Percentiles rank a stretch among this genome's conserved stretches.
phyloP scores from a whole-genome alignment of 2,888 invertebrate genomes.

The Patella depressa region DNA sequence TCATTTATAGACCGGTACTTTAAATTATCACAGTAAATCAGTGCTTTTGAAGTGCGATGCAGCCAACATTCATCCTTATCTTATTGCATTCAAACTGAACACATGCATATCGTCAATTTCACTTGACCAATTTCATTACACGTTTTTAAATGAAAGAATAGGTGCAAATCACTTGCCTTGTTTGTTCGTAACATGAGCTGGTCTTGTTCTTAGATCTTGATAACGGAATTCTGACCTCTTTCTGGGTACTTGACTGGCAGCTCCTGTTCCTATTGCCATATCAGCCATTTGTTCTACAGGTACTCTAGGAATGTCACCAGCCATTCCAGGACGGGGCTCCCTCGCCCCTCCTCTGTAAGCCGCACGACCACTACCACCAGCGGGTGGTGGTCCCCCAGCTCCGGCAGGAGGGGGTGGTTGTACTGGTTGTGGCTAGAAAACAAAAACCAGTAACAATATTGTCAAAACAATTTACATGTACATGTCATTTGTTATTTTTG shows the following conservation, averaged over 20 bases:
- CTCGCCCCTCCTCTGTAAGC: constrained; percentile 58
- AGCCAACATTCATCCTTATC: too few relatives aligned
- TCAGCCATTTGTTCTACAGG: constrained; percentile 48
- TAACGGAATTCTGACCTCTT: constrained; percentile 33
- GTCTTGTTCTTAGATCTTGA: constrained; percentile 47
- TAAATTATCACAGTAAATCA: too few relatives aligned
- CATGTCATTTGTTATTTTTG: too few relatives aligned
- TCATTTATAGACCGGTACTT: too few relatives aligned
- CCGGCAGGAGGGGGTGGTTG: constrained; percentile 16
- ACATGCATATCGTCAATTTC: too few relatives aligned
- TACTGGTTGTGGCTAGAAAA: too few relatives aligned
- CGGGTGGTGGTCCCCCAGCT: constrained; percentile 40
- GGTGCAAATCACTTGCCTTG: constrained; percentile 32
- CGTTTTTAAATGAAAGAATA: too few relatives aligned
- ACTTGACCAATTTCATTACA: too few relatives aligned
- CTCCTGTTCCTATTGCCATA: constrained; percentile 46
- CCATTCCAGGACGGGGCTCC: constrained; percentile 52
- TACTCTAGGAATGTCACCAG: constrained; percentile 39
- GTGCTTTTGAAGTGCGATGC: too few relatives aligned
- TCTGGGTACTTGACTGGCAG: constrained; percentile 30
- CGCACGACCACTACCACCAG: constrained; percentile 57
- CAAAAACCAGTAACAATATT: too few relatives aligned
- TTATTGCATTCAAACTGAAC: too few relatives aligned
- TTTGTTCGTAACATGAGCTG: constrained; percentile 53
- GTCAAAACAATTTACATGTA: too few relatives aligned